These are phyloP conservation scores for Pheucticus melanocephalus DNA, from an alignment of 2,113 vertebrate species.

Conservation along the genomic window DNA sequence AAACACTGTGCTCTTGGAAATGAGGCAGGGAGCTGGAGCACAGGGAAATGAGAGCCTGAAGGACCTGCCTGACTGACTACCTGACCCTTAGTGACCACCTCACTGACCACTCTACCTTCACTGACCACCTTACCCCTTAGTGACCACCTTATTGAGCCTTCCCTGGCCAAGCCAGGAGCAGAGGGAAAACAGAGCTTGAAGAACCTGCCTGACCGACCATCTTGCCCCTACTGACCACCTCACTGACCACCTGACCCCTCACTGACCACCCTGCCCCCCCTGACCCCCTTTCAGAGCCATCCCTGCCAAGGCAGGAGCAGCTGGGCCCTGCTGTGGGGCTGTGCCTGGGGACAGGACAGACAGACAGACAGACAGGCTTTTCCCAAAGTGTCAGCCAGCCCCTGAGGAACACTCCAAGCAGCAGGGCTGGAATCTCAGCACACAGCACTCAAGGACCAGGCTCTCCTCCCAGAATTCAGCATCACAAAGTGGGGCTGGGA, in stretches of 20 bases:
- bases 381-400: neutral
- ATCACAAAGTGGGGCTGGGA: neutral
- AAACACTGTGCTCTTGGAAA: neutral
- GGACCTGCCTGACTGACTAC: neutral
- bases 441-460: neutral
- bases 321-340: neutral
- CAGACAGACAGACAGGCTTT: neutral
- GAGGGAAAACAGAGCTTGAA: too few relatives aligned
- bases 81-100: neutral
- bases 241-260: neutral
- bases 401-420: neutral
- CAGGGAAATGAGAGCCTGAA: neutral
- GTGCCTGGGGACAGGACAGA: accelerated
- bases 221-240: neutral
- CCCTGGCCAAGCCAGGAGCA: too few relatives aligned
- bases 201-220: neutral
- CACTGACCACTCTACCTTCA: neutral
- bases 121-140: too few relatives aligned
- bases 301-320: neutral
- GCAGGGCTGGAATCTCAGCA: neutral
- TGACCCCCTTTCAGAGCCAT: neutral
- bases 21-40: neutral
- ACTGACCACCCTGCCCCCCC: too few relatives aligned
- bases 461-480: neutral
- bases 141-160: too few relatives aligned